phyloP scores from a whole-genome alignment of 2,113 vertebrate genomes.

The Megalops atlanticus region DNA sequence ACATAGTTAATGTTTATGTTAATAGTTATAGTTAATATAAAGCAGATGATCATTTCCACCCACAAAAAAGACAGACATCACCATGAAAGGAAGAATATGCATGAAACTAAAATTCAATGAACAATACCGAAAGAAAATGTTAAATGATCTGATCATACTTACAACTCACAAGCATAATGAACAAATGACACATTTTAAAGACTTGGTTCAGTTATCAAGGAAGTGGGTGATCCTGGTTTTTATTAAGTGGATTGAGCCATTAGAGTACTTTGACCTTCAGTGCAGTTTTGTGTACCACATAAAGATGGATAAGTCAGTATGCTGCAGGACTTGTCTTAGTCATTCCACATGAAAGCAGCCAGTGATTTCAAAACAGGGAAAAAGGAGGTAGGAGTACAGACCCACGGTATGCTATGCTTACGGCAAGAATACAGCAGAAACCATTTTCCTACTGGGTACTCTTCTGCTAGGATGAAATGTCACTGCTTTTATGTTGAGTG shows the following conservation, averaged over 20 bases:
- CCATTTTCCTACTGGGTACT: conserved; percentile 50
- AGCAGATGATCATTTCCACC: too few relatives aligned
- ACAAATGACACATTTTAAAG: background rate
- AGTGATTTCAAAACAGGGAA: conserved; percentile 56
- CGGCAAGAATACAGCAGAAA: conserved; percentile 33
- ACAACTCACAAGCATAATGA: background rate
- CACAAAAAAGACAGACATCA: too few relatives aligned
- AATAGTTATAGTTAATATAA: too few relatives aligned
- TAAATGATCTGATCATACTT: background rate
- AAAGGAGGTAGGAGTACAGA: conserved; percentile 35
- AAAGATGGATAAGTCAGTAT: conserved; percentile 54
- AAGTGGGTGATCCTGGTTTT: background rate
- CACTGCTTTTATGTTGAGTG: conserved; percentile 27
- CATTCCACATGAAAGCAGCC: conserved; percentile 67
- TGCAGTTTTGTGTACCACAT: conserved; percentile 19
- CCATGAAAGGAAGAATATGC: too few relatives aligned
- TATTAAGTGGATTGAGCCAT: background rate
- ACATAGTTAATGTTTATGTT: too few relatives aligned
- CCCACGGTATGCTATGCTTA: conserved; percentile 51
- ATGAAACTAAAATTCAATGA: background rate
- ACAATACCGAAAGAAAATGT: background rate
- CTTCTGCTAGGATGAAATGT: conserved; percentile 29
- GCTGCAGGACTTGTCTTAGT: conserved; percentile 63
- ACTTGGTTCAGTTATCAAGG: background rate
- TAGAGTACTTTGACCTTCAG: background rate